A percentile compares a stretch with the other conserved stretches of the same genome.
phyloP scores from a whole-genome alignment of 2,888 invertebrate species.

The Drosophila barbarae region DNA sequence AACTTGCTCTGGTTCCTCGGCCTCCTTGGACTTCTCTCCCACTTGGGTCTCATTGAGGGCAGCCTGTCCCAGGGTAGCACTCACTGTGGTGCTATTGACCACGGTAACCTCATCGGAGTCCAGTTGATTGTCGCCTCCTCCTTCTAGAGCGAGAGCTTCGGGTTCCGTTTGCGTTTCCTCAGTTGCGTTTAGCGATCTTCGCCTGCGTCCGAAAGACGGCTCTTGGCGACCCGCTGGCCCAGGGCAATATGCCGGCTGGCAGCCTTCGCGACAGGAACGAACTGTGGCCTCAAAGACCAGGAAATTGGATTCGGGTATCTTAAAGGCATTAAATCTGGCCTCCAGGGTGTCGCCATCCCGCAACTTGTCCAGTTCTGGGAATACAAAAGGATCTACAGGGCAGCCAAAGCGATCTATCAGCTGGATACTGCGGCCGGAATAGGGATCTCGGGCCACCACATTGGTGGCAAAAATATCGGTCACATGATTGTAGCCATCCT shows the following conservation, averaged over 20 bases:
- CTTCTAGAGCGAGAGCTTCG: slow-evolving; percentile 50
- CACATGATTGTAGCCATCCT: slow-evolving; percentile 92
- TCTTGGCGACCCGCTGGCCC: slow-evolving; percentile 89
- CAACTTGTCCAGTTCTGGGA: slow-evolving; percentile 92
- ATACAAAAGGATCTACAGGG: slow-evolving; percentile 94
- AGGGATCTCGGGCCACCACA: slow-evolving; percentile 94
- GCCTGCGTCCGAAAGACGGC: slow-evolving; percentile 88
- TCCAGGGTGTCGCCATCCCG: slow-evolving; percentile 92
- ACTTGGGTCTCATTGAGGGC: slow-evolving; percentile 63
- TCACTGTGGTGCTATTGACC: slow-evolving; percentile 74
- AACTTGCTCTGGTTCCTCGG: slow-evolving; percentile 86
- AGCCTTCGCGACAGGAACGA: slow-evolving; percentile 91
- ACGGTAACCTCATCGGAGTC: slow-evolving; percentile 63
- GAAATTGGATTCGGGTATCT: slow-evolving; percentile 96
- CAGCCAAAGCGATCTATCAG: slow-evolving; percentile 94
- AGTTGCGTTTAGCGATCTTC: slow-evolving; percentile 80
- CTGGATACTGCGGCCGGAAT: slow-evolving; percentile 93
- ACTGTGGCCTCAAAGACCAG: slow-evolving; percentile 96
- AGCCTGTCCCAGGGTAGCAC: slow-evolving; percentile 65
- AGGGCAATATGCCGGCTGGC: slow-evolving; percentile 93
- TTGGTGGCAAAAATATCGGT: slow-evolving; percentile 96
- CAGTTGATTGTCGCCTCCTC: slow-evolving; percentile 25
- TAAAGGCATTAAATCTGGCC: slow-evolving; percentile 95
- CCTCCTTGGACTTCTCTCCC: slow-evolving; percentile 58
- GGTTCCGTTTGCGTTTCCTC: slow-evolving; percentile 45